Base-by-base conservation (phyloP, 2,888 invertebrate genomes). In the Carterocephalus palaemon region DNA sequence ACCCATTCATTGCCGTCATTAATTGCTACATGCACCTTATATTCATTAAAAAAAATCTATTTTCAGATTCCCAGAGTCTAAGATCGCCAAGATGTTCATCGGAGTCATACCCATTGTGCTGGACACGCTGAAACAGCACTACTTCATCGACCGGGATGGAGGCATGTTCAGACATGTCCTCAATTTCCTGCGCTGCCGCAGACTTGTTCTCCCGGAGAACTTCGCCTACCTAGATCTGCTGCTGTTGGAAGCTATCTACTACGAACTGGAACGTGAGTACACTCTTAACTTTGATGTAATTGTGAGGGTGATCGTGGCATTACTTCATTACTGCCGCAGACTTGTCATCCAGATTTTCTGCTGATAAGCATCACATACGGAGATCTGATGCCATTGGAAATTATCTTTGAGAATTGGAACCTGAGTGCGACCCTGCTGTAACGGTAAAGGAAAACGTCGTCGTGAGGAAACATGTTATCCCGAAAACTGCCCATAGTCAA, bases 121-220 rank as follows among this genome's bases (percentile, higher is more conserved):
- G 75, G 98, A 98, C 75, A 96, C 95, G 2, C 83, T 98, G 57
- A 98, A 98, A 80, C 98, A 98, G 72, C 98, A 99, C 75, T 99
- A 99, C 81, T 99, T 99, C 88, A 97, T 99, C 64, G 99, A 99
- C 87, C 90, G 99, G 34, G 99, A 99, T 73, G 98, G 99, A 2
- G 95, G 94, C 56, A 96, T 98, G 94, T 99, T 99, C 87, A 91
- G 98, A 12, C 97, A 99, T 77, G 96, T 99, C 66, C 90, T 99
- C 52, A 98, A 98, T 88, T 99, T 95, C 78, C 92, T 99, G 90
- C 90, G 99, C 64, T 95, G 97, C 75, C 94, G 95, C 48, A 91
- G 93, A 62, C 90, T 98, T 40, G 87, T 96, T 51, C 91, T 98
- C 60, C 96, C 98, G 0, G 92, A 93, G 13, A 92, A 95, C 74